Base-by-base conservation (phyloP, 2,888 invertebrate species). In the Acrocyrtus sp. region DNA sequence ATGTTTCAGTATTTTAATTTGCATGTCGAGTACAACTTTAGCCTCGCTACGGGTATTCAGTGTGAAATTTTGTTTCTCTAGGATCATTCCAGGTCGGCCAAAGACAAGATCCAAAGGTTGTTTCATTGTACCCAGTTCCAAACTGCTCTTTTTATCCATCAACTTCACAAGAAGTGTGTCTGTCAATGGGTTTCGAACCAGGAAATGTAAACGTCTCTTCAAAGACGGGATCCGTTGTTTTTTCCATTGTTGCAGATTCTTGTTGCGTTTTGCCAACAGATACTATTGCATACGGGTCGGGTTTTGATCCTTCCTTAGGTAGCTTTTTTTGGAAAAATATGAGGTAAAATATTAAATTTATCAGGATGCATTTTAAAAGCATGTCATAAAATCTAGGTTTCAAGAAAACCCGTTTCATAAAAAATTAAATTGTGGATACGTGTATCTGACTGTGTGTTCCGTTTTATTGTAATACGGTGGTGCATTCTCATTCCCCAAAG, bases 141-240 rank as follows among this genome's bases (percentile, higher is more conserved):
- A 10, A 24, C 75, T 75, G 0, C 78, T 56, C 63, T 81, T 81
- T 22, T 50, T 47, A 45, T 81, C 81, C 73, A 81, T 79, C 77
- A 95, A 92, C 88, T 92, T 93, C 27, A 98, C 86, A 79, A 93
- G 91, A 19, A 98, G 84, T 15, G 91, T 90, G 83, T 97, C 94
- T 27, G 92, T 92, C 83, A 95, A 93, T 0, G 97, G 96, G 86
- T 98, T 95, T 79, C 90, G 89, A 2, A 98, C 92, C 43, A 98
- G 88, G 86, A 97, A 97, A 1, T 94, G 92, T 85, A 96, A n/a
- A 96, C 6, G 96, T 95, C 84, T 95, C 92, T 85, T 98, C 97
- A 90, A 93, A 98, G 58, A 96, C 92, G 0, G 98, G 98, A 83
- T 94, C 91, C 79, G 91, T 92, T 0, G 81, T 81, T 54, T 81